phyloP scores from a whole-genome alignment of 2,113 vertebrate genomes.

The Mus pahari region DNA sequence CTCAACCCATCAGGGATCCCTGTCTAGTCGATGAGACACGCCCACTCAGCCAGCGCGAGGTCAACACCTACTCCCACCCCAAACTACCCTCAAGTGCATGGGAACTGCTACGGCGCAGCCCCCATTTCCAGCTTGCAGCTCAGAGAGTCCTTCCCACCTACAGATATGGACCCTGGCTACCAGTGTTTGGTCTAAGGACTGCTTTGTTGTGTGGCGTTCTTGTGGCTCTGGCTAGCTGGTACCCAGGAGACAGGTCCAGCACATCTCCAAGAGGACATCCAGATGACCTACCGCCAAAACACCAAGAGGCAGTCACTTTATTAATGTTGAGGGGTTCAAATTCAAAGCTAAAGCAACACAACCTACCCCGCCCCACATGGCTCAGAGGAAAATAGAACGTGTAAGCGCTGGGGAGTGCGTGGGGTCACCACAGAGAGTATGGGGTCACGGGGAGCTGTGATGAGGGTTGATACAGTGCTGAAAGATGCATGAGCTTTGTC shows the following conservation, averaged over 20 bases:
- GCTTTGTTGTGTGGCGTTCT: background rate
- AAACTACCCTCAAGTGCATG: background rate
- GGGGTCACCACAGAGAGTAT: background rate
- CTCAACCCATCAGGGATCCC: background rate
- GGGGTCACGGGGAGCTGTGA: background rate
- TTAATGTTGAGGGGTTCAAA: background rate
- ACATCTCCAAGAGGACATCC: background rate
- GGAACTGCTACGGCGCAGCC: rapidly evolving
- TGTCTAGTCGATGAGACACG: background rate
- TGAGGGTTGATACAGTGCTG: background rate
- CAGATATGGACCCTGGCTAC: background rate
- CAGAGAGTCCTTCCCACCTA: background rate
- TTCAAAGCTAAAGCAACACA: background rate
- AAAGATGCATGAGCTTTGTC: background rate
- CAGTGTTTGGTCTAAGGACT: background rate
- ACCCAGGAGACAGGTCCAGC: background rate
- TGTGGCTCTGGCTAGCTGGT: background rate
- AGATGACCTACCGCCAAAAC: background rate
- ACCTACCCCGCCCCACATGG: background rate
- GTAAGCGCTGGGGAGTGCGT: background rate
- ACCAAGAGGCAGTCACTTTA: background rate
- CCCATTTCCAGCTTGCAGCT: background rate
- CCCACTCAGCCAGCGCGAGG: no score
- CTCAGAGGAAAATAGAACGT: background rate
- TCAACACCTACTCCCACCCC: background rate